A percentile compares a stretch with the other conserved stretches of the same genome.
Evolutionary conservation across 2,113 vertebrate species (phyloP).

Genomic region (Guaruba guarouba): DNA sequence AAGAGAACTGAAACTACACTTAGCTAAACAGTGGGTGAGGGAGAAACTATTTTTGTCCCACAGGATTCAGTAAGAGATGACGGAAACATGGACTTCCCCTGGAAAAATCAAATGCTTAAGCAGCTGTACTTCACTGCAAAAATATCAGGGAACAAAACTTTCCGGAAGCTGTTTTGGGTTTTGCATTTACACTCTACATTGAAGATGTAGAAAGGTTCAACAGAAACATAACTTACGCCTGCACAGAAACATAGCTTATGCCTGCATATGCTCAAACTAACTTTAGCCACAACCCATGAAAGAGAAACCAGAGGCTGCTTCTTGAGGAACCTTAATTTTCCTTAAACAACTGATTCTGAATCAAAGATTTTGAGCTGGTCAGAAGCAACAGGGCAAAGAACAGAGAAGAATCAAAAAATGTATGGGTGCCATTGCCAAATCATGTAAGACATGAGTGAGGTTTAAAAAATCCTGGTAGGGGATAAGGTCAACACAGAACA

Average conservation of each 20-base stretch:
- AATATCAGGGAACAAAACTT: constrained; percentile 21
- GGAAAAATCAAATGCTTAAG: constrained; percentile 50
- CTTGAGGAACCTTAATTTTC: neutral
- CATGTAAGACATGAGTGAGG: neutral
- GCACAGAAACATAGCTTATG: neutral
- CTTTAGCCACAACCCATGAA: neutral
- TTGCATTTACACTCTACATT: neutral
- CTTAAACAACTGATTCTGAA: neutral
- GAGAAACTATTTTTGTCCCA: constrained; percentile 63
- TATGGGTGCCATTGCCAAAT: neutral
- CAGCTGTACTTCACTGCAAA: constrained; percentile 26
- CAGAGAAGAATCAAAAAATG: neutral
- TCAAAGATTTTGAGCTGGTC: neutral
- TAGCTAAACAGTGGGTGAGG: constrained; percentile 48
- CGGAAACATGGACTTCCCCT: constrained; percentile 62
- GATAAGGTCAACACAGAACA: neutral
- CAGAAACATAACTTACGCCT: neutral
- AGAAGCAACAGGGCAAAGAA: neutral
- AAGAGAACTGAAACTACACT: constrained; percentile 56
- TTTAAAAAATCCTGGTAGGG: neutral
- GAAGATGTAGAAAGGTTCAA: neutral
- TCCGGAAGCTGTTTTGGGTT: neutral
- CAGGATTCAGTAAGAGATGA: constrained; percentile 55
- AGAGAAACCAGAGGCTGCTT: neutral
- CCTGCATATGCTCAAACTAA: neutral